Base-by-base conservation (phyloP, 2,797 vertebrate genomes). In the Catamblyrhynchus diadema region DNA sequence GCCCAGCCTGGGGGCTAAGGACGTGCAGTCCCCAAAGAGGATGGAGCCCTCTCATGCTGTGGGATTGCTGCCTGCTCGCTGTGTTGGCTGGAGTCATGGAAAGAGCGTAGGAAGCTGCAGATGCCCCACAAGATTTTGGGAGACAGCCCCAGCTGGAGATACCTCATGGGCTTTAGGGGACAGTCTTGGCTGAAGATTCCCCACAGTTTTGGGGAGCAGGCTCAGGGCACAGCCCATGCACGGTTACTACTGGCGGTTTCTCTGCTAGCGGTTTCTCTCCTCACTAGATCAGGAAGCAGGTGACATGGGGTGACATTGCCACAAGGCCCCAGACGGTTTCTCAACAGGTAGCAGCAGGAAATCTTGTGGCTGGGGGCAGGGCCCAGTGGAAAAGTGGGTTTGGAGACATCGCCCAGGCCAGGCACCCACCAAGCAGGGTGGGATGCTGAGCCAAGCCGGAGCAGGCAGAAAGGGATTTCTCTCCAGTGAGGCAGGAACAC, bases 281-380 rank as follows among this genome's bases (percentile, higher is more conserved):
- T 54, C 28, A 1, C 10, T 0, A 27, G 47, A 86, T 66, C 60
- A 87, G 95, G 93, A 97, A 95, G 60, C 7, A 8, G 50, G 59
- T 33, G 88, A 64, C 62, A 11, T 9, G 33, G 35, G 57, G 60
- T 82, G 66, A 48, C 47, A 22, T 35, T 70, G 61, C 50, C 1
- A 7, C 74, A 39, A 5, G 3, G 57, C 47, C 42, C 37, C 1
- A 3, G 24, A 50, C 0, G 1, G 81, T 94, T 92, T 91, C 93
- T 95, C 60, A 95, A 91, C 90, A 85, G 93, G 92, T 95, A 89
- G 37, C 79, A 79, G 37, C 92, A 92, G 91, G 91, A 94, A 92
- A 56, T 56, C 53, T 60, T 78, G 84, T 0, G 16, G 89, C 12
- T 70, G 32, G 15, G 70, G 65, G 41, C 42, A 81, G 83, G 71